Percentiles rank a stretch among this genome's conserved stretches.
These are phyloP conservation scores for Arvicola amphibius DNA, from an alignment of 2,797 vertebrate species.

Conservation along the genomic window DNA sequence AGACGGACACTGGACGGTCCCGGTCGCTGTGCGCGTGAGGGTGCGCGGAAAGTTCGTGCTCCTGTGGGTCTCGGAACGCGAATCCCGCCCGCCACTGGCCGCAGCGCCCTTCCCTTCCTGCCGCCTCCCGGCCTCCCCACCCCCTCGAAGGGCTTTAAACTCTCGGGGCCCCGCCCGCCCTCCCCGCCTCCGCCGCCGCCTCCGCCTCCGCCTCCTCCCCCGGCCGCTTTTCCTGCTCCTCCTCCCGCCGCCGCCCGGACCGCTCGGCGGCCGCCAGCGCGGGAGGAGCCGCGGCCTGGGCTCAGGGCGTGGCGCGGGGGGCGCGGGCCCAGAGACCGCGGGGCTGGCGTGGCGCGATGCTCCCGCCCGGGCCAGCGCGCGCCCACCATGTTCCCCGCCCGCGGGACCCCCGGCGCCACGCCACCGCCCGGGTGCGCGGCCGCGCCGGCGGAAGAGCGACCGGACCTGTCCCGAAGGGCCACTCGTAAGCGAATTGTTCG, in stretches of 20 bases:
- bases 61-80: slow-evolving; percentile 13
- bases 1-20: slow-evolving; percentile 46
- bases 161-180: slow-evolving; percentile 65
- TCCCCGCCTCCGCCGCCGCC: slow-evolving; percentile 72
- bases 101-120: slow-evolving; percentile 58
- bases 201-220: slow-evolving; percentile 73
- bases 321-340: neutral
- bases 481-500: slow-evolving; percentile 37
- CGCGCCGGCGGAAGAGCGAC: neutral
- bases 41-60: slow-evolving; percentile 65
- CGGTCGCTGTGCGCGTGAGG: neutral
- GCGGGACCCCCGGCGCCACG: neutral
- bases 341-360: neutral
- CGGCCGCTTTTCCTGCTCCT: slow-evolving; percentile 76
- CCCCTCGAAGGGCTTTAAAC: slow-evolving; percentile 81
- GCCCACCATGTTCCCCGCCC: neutral
- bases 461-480: slow-evolving; percentile 51
- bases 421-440: neutral
- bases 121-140: slow-evolving; percentile 67
- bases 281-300: slow-evolving; percentile 61
- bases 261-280: slow-evolving; percentile 66
- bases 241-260: slow-evolving; percentile 72
- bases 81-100: slow-evolving; percentile 20
- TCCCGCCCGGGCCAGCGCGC: neutral
- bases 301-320: slow-evolving; percentile 58